A percentile compares a stretch with the other conserved stretches of the same genome.
Evolutionary conservation across 2,113 vertebrate genomes (phyloP).

Genomic region (Empidonax traillii): DNA sequence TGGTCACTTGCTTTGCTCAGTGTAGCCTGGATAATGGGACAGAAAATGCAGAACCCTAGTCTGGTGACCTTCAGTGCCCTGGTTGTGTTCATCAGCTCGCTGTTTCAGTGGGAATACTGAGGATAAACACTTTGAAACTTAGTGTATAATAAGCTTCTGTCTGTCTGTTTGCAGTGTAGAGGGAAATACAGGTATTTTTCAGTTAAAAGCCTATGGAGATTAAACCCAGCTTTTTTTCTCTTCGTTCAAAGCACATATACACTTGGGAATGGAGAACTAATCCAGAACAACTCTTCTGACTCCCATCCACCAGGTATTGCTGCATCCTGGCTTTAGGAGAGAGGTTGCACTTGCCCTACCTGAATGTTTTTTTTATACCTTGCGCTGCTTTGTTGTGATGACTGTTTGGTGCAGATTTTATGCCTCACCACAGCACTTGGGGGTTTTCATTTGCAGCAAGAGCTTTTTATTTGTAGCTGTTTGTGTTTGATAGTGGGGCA

Average conservation of each 20-base stretch:
- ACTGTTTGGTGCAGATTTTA: not conserved
- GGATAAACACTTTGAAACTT: not conserved
- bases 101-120: not conserved
- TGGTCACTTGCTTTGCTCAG: not conserved
- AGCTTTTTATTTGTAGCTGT: not conserved
- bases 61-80: not conserved
- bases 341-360: not conserved
- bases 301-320: not conserved
- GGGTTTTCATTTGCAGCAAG: not conserved
- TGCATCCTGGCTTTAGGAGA: not conserved
- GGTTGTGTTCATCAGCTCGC: not conserved
- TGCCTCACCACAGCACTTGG: not conserved
- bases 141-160: not conserved
- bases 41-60: not conserved
- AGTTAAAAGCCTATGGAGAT: not conserved
- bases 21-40: not conserved
- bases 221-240: not conserved
- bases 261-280: not conserved
- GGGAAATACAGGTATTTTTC: not conserved
- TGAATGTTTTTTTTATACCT: not conserved
- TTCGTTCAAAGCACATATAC: not conserved
- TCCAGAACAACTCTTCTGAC: not conserved
- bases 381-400: not conserved
- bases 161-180: not conserved
- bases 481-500: rapidly evolving